phyloP scores from a whole-genome alignment of 2,797 vertebrate species.

The Fringilla coelebs region DNA sequence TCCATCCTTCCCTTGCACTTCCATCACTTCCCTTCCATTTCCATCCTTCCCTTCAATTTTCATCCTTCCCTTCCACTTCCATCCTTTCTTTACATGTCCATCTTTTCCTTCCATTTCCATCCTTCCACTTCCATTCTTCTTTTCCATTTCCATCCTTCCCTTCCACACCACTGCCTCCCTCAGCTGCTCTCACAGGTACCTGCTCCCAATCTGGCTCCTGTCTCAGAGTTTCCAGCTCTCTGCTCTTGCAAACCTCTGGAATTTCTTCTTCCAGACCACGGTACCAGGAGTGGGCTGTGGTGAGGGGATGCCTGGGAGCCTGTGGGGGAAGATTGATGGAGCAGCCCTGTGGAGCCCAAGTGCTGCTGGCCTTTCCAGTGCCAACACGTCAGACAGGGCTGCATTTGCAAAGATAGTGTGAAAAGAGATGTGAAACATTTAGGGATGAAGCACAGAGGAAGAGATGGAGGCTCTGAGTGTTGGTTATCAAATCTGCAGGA shows the following conservation, averaged over 20 bases:
- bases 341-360: not conserved
- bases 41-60: too few relatives aligned
- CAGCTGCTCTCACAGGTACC: not conserved
- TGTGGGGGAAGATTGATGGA: not conserved
- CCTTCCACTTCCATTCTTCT: too few relatives aligned
- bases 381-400: not conserved
- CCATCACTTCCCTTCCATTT: not conserved
- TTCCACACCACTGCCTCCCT: not conserved
- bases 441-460: not conserved
- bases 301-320: not conserved
- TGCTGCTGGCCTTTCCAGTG: not conserved
- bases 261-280: not conserved
- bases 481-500: not conserved
- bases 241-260: not conserved
- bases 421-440: not conserved
- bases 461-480: not conserved
- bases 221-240: not conserved
- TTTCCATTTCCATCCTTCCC: not conserved
- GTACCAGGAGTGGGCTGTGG: not conserved
- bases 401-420: not conserved
- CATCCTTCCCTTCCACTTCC: too few relatives aligned
- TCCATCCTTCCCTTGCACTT: not conserved
- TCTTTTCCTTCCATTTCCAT: too few relatives aligned
- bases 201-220: not conserved
- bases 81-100: too few relatives aligned